Base-by-base conservation (phyloP, 2,797 vertebrate genomes). In the Poeciliopsis paucimaculata region DNA sequence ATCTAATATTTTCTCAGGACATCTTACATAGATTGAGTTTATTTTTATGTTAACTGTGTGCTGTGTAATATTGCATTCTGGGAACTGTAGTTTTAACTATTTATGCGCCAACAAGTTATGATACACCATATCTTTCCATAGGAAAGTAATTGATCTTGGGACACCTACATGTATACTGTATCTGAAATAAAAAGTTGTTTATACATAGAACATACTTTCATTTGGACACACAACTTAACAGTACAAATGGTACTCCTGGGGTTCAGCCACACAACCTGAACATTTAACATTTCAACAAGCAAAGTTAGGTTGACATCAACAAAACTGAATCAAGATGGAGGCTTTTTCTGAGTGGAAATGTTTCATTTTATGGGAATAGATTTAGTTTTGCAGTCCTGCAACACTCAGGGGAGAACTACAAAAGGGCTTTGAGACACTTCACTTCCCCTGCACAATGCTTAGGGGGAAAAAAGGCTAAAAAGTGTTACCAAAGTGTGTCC, bases 271-370 rank as follows among this genome's bases (percentile, higher is more conserved):
- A 83, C 79, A 77, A 76, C 72, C 71, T 84, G 23, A 87, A 78
- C 80, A 79, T 88, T 82, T 87, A 34, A 34, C 31, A 34, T 71
- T 83, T 74, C 79, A 85, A 70, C 77, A 62, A 83, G 82, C 74
- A 87, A 80, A 85, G 82, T 76, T 2, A 3, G 86, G 82, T 60
- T 43, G 34, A 78, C 82, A 47, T 66, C 34, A 78, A 57, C 77
- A 70, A 47, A 41, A 36, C 75, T 57, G 53, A 72, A 70, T 68
- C 39, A 13, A 81, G 72, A 75, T 72, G 41, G 75, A 39, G n/a
- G 70, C 23, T 66, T 60, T 80, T 18, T n/a, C 26, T 77, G 26
- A 70, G 75, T 39, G 55, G 74, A 72, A 57, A 80, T 49, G 26
- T 53, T 53, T 18, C 9, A 45, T 75, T 79, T 78, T 43, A 20